phyloP scores from a whole-genome alignment of 2,888 invertebrate genomes.

The Iphiclides podalirius region DNA sequence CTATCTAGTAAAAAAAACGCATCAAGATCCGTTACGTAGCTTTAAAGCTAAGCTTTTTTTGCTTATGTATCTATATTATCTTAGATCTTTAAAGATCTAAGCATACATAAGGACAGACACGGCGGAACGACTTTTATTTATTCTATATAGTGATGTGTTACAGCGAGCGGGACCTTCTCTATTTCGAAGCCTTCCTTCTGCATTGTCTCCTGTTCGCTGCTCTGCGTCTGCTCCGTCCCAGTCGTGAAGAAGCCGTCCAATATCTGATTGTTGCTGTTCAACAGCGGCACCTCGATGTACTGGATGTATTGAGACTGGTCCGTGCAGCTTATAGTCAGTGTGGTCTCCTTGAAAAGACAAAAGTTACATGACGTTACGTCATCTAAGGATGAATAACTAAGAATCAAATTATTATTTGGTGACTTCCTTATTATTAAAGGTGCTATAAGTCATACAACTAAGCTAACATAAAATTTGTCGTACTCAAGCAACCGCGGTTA shows the following conservation, averaged over 20 bases:
- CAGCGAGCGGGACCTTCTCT: constrained; percentile 36
- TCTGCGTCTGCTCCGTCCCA: constrained; percentile 31
- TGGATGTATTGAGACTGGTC: constrained; percentile 48
- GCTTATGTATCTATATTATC: too few species aligned
- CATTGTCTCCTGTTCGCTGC: constrained; percentile 31
- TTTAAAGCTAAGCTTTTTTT: too few species aligned
- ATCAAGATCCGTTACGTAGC: too few species aligned
- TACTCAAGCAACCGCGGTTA: too few species aligned
- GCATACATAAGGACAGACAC: too few species aligned
- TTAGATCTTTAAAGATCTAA: too few species aligned
- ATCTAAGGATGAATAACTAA: neutral
- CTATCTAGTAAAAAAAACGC: too few species aligned
- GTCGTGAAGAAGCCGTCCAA: constrained; percentile 61
- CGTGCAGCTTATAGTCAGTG: constrained; percentile 40
- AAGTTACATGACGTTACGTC: neutral
- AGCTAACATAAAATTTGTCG: neutral
- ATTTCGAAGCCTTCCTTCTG: constrained; percentile 39
- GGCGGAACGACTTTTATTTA: too few species aligned
- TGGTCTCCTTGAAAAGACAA: constrained; percentile 44
- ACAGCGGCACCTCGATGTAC: constrained; percentile 56
- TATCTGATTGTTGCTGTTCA: constrained; percentile 44
- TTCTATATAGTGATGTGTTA: too few species aligned
- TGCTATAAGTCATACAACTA: neutral
- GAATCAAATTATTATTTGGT: too few species aligned
- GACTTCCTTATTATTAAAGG: too few species aligned